These are phyloP conservation scores for Gymnodraco acuticeps DNA, from an alignment of 2,797 vertebrate genomes.

Conservation along the genomic window DNA sequence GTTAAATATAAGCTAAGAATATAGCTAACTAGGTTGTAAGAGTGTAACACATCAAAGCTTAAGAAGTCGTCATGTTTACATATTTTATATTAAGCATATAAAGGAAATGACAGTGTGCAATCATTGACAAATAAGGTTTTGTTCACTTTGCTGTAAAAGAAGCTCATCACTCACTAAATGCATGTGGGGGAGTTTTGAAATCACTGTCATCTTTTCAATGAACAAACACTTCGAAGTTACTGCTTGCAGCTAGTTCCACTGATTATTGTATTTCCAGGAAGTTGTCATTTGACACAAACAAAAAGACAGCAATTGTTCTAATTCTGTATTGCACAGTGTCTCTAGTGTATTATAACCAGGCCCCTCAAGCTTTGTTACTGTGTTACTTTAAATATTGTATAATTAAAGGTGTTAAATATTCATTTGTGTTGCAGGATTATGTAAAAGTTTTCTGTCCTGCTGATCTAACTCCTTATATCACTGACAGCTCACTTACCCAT, in stretches of 20 bases:
- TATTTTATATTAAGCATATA: not conserved
- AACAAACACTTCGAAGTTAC: not conserved
- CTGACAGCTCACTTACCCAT: not conserved
- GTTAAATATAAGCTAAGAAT: not conserved
- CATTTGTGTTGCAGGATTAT: slow-evolving; percentile 1
- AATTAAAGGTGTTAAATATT: slow-evolving; percentile 2
- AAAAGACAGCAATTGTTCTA: not conserved
- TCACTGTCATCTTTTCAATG: not conserved
- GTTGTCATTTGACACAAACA: too few relatives aligned
- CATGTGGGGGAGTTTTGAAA: not conserved
- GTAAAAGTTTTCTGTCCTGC: not conserved
- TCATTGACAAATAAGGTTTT: not conserved
- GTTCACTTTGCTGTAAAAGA: slow-evolving; percentile 1
- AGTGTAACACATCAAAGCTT: not conserved
- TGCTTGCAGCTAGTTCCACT: not conserved
- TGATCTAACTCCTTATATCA: not conserved
- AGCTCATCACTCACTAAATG: not conserved
- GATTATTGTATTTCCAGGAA: not conserved
- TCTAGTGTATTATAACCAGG: not conserved
- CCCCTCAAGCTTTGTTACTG: not conserved
- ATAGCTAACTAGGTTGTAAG: not conserved
- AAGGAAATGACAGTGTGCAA: not conserved
- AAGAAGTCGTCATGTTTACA: too few relatives aligned
- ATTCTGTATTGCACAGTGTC: not conserved
- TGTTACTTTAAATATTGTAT: not conserved